phyloP scores from a whole-genome alignment of 2,888 invertebrate species.

The Alloscopus bannaensis region DNA sequence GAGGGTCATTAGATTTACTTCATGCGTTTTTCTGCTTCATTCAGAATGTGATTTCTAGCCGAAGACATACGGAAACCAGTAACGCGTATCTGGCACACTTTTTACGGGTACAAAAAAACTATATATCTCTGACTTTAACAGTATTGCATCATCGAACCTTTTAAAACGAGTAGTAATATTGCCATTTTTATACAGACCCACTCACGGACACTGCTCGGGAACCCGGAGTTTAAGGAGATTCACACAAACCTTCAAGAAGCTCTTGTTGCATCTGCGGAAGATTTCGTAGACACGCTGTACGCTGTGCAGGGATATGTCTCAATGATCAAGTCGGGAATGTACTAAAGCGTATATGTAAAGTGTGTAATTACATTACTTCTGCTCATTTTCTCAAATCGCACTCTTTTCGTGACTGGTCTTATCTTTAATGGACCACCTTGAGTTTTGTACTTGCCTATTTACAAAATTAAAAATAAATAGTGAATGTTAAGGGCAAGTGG shows the following conservation, averaged over 20 bases:
- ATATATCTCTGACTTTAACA: not conserved
- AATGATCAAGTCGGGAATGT: not conserved
- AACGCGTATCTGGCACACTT: conserved; percentile 93
- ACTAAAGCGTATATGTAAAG: not conserved
- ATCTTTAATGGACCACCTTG: no score
- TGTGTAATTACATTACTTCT: not conserved
- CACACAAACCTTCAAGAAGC: not conserved
- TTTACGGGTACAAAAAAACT: conserved; percentile 84
- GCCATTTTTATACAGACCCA: conserved; percentile 22
- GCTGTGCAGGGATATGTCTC: not conserved
- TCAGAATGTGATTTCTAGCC: conserved; percentile 82
- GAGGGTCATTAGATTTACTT: conserved; percentile 84
- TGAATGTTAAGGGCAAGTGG: no score
- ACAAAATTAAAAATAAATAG: no score
- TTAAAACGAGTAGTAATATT: no score
- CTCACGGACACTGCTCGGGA: conserved; percentile 2
- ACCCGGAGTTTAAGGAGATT: conserved; percentile 5
- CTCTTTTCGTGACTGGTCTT: no score
- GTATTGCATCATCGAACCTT: no score
- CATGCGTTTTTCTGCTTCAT: conserved; percentile 87
- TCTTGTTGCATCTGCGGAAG: not conserved
- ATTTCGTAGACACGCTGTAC: not conserved
- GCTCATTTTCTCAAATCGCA: no score
- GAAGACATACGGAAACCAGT: conserved; percentile 90
- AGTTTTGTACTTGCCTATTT: no score